These are phyloP conservation scores for Pomatorhinus ruficollis DNA, from an alignment of 2,113 vertebrate genomes.

Conservation along the genomic window DNA sequence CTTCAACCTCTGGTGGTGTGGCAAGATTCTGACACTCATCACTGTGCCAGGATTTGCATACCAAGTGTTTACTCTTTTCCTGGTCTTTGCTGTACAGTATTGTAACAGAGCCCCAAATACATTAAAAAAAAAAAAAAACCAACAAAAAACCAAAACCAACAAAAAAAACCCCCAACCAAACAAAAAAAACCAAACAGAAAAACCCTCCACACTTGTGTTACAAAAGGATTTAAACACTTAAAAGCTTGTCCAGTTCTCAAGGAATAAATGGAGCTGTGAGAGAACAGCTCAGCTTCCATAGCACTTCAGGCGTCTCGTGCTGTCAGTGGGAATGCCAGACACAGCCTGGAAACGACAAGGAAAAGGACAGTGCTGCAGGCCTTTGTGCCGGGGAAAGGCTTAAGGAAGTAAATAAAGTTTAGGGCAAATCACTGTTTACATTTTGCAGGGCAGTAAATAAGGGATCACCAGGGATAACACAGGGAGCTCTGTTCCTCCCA, in stretches of 20 bases:
- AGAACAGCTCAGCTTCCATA: not conserved
- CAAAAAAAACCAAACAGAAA: no score
- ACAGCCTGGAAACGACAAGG: not conserved
- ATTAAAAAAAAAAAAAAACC: no score
- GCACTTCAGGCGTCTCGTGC: not conserved
- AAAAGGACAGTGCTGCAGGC: not conserved
- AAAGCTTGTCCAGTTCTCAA: not conserved
- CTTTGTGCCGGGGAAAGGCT: not conserved
- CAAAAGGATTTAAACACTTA: not conserved
- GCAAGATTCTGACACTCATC: not conserved
- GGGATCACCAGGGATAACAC: fast-evolving
- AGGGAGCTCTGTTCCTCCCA: not conserved
- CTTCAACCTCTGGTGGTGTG: not conserved
- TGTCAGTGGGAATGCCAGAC: not conserved
- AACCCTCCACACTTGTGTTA: no score
- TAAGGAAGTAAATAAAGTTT: not conserved
- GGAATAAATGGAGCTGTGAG: not conserved
- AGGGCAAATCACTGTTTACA: not conserved
- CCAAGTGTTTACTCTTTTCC: not conserved
- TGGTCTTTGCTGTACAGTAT: not conserved
- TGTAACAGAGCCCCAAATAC: not conserved
- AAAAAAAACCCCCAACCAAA: not conserved
- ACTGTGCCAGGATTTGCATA: not conserved
- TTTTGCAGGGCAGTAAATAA: not conserved
- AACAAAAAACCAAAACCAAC: not conserved